phyloP scores from a whole-genome alignment of 2,888 invertebrate genomes.

The Platycheirus albimanus region DNA sequence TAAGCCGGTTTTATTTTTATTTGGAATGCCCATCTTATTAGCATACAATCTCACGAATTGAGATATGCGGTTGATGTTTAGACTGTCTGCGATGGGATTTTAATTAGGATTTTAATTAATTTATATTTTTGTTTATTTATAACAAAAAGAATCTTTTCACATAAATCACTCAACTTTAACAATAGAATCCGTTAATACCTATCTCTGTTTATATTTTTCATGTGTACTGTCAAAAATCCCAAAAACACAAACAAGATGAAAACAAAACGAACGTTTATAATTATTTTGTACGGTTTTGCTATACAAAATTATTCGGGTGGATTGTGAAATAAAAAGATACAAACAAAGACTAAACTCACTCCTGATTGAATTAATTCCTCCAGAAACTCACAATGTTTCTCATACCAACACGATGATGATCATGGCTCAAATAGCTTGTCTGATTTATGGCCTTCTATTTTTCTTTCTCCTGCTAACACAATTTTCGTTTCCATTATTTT shows the following conservation, averaged over 20 bases:
- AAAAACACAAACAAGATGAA: slow-evolving; percentile 5
- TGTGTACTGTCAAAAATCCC: slow-evolving; percentile 7
- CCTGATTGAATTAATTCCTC: slow-evolving; percentile 10
- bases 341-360: slow-evolving; percentile 16
- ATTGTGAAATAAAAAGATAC: slow-evolving; percentile 20
- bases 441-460: slow-evolving; percentile 63
- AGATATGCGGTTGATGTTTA: slow-evolving; percentile 28
- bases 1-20: slow-evolving; percentile 11
- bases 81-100: neutral
- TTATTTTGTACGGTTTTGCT: slow-evolving; percentile 9
- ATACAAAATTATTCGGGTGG: slow-evolving; percentile 42
- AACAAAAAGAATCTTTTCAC: slow-evolving; percentile 6
- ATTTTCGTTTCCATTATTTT: slow-evolving; percentile 18
- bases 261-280: slow-evolving; percentile 32
- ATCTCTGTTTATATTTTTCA: slow-evolving; percentile 21
- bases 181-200: slow-evolving; percentile 31
- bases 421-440: slow-evolving; percentile 24
- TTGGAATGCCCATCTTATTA: slow-evolving; percentile 13
- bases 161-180: slow-evolving; percentile 51
- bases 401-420: slow-evolving; percentile 13
- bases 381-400: slow-evolving; percentile 2
- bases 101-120: slow-evolving; percentile 39
- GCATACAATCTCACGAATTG: slow-evolving; percentile 22
- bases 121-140: slow-evolving; percentile 23
- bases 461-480: slow-evolving; percentile 39